Percentiles rank a stretch among this genome's conserved stretches.
Evolutionary conservation across 2,797 vertebrate genomes (phyloP).

Genomic region (Limnodromus scolopaceus): DNA sequence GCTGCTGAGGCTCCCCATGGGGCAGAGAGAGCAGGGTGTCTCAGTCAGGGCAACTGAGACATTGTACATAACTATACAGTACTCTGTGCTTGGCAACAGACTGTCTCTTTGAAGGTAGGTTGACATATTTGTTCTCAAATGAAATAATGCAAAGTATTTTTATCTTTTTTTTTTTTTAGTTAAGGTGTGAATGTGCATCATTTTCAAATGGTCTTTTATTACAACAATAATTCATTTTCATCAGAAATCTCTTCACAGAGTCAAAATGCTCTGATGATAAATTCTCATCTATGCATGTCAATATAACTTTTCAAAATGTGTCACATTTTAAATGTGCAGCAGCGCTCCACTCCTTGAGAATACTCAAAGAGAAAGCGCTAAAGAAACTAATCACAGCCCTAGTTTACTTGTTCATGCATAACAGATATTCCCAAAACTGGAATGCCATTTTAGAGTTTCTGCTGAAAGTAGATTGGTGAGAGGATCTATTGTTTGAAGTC

Average conservation of each 20-base stretch:
- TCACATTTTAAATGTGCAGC: neutral
- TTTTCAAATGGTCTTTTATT: neutral
- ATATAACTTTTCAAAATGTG: neutral
- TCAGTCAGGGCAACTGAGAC: rapidly evolving
- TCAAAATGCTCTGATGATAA: neutral
- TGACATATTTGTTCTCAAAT: neutral
- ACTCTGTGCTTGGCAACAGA: neutral
- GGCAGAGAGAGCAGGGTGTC: neutral
- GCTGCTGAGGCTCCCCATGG: rapidly evolving
- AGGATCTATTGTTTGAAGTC: neutral
- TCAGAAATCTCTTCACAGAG: neutral
- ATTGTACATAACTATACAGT: neutral
- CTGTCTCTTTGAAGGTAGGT: neutral
- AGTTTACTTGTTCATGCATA: neutral
- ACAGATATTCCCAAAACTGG: neutral
- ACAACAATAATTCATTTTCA: neutral
- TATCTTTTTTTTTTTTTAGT: neutral
- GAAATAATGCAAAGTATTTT: neutral
- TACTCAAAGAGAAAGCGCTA: neutral
- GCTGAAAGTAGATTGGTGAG: neutral
- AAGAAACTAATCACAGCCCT: neutral
- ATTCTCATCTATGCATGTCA: neutral
- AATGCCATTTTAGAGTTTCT: neutral
- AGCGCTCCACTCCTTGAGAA: neutral
- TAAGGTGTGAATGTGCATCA: neutral